Evolutionary conservation across 2,797 vertebrate genomes (phyloP).

Genomic region (Lepidocolaptes lacrymiger): DNA sequence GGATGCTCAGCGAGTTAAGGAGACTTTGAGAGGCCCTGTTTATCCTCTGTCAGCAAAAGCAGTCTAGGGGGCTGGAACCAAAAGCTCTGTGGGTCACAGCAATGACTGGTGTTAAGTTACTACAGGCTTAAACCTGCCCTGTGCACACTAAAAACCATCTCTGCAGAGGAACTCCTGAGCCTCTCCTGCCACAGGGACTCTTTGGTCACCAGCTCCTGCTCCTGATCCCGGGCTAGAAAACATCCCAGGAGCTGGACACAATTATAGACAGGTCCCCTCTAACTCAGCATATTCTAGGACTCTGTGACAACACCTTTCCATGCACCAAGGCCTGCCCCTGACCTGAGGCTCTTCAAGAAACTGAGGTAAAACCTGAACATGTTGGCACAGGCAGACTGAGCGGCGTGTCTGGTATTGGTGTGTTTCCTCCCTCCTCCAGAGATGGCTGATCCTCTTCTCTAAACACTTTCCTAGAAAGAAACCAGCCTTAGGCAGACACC

Average conservation of each 20-base stretch:
- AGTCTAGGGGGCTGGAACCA: not conserved
- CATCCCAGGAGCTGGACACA: not conserved
- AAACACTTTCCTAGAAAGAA: not conserved
- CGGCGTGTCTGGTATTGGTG: rapidly evolving
- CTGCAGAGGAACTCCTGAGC: not conserved
- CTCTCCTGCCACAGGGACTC: rapidly evolving
- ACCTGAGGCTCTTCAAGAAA: not conserved
- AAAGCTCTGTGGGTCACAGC: not conserved
- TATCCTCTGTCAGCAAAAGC: not conserved
- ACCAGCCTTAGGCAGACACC: not conserved
- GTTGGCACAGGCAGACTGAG: not conserved
- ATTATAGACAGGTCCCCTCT: not conserved
- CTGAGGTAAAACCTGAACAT: not conserved
- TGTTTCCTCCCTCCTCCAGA: not conserved
- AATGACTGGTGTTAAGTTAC: not conserved
- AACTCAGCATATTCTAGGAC: not conserved
- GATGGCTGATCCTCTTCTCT: not conserved
- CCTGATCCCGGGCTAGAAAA: not conserved
- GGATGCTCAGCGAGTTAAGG: not conserved
- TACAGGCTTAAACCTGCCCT: not conserved
- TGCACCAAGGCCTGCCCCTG: not conserved
- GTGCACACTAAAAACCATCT: not conserved
- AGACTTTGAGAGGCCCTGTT: not conserved
- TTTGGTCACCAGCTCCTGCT: not conserved
- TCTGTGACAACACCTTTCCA: not conserved